Conservation (phyloP, 2,797 vertebrate species). For the Arremon aurantiirostris region DNA sequence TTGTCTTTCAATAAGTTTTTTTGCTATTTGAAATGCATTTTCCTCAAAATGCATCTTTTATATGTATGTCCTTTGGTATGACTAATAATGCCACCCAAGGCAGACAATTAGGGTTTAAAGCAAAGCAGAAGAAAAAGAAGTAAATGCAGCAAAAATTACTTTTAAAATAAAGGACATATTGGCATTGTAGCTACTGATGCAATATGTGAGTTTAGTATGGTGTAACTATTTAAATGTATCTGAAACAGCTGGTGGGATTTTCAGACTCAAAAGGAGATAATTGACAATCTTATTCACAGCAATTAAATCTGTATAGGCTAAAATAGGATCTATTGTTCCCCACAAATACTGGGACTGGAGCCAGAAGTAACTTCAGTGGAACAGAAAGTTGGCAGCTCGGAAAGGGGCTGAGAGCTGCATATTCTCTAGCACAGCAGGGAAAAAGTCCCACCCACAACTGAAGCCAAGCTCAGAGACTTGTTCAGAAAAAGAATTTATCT, state of each 20-base stretch:
- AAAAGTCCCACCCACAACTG: neutral
- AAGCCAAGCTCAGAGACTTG: neutral
- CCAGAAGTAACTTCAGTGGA: conserved; percentile 43
- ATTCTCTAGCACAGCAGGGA: neutral
- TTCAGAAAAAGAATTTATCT: neutral
- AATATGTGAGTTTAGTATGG: neutral
- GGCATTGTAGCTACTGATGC: neutral
- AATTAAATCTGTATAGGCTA: conserved; percentile 64
- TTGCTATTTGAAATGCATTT: neutral
- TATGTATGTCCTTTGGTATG: neutral
- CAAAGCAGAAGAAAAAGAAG: neutral
- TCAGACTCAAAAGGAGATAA: conserved; percentile 58
- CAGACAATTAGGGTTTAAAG: neutral
- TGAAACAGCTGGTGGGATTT: conserved; percentile 59
- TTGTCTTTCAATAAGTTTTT: neutral
- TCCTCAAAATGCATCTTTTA: neutral
- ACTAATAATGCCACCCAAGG: neutral
- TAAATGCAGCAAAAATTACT: neutral
- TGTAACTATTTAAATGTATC: neutral
- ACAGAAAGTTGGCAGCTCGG: neutral
- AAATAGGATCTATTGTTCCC: conserved; percentile 68
- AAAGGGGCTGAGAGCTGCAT: neutral
- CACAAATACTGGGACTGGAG: conserved; percentile 39
- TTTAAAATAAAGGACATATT: neutral
- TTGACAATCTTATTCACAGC: conserved; percentile 59